phyloP scores from a whole-genome alignment of 2,797 vertebrate species.

The Lagodon rhomboides region DNA sequence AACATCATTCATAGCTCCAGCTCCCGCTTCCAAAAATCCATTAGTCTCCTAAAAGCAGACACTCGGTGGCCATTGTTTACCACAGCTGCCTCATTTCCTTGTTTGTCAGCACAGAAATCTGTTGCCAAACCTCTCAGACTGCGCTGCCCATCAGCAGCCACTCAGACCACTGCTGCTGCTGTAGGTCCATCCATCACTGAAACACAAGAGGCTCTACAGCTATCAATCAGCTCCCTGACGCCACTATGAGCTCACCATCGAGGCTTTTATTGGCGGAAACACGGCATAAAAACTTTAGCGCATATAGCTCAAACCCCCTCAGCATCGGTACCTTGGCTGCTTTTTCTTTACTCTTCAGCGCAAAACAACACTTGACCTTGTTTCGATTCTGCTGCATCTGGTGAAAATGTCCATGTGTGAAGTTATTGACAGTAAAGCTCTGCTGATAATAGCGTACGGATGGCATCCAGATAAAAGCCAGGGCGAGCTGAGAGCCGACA shows the following conservation, averaged over 20 bases:
- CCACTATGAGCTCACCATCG: neutral
- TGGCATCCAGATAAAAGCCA: neutral
- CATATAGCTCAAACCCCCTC: neutral
- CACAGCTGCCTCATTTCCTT: conserved; percentile 47
- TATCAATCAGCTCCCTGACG: conserved; percentile 44
- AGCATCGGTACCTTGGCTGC: neutral
- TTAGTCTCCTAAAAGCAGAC: conserved; percentile 27
- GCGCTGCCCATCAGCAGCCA: conserved; percentile 48
- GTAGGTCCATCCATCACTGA: conserved; percentile 52
- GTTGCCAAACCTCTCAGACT: conserved; percentile 39
- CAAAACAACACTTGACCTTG: conserved; percentile 20
- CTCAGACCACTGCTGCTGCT: conserved; percentile 45
- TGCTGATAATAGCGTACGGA: neutral
- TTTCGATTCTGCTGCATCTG: conserved; percentile 14
- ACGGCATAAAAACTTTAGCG: conserved; percentile 19
- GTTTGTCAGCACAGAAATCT: conserved; percentile 56
- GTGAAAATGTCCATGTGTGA: neutral
- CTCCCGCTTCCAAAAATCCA: conserved; percentile 20
- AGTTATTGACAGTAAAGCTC: neutral
- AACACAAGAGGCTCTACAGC: conserved; percentile 40
- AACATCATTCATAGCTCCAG: conserved; percentile 7
- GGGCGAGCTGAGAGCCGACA: neutral
- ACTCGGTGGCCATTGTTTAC: conserved; percentile 38
- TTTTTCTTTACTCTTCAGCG: conserved; percentile 7
- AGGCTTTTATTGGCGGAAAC: conserved; percentile 31